Conservation (phyloP, 1,140 invertebrate genomes). For the Saccostrea echinata region DNA sequence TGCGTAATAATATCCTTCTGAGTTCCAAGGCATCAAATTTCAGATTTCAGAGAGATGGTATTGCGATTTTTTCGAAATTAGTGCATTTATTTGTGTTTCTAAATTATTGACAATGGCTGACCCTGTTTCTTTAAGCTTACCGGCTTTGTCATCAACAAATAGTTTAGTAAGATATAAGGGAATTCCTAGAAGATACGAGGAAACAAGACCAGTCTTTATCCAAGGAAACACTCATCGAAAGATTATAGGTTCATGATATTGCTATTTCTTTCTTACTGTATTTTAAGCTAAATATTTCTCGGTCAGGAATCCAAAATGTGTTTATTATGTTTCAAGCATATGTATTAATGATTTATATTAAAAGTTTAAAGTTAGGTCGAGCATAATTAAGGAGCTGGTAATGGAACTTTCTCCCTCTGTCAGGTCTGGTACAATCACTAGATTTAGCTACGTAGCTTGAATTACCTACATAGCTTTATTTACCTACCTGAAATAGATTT, state of each 20-base stretch:
- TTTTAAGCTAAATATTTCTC: too few species aligned
- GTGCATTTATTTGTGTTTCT: neutral
- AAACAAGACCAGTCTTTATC: slow-evolving; percentile 67
- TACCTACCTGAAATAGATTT: too few species aligned
- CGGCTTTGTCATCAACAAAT: slow-evolving; percentile 43
- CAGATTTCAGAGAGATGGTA: neutral
- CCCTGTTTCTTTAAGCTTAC: slow-evolving; percentile 49
- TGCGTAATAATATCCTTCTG: slow-evolving; percentile 43
- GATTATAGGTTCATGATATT: slow-evolving; percentile 61
- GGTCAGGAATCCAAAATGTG: too few species aligned
- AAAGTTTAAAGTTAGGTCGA: too few species aligned
- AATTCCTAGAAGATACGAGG: slow-evolving; percentile 68
- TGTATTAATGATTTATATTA: too few species aligned
- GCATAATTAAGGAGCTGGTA: too few species aligned
- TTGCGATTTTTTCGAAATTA: slow-evolving; percentile 9
- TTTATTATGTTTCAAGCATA: too few species aligned
- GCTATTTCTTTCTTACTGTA: too few species aligned
- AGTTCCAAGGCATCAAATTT: slow-evolving; percentile 1
- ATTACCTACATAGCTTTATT: too few species aligned
- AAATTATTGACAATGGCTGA: slow-evolving; percentile 23
- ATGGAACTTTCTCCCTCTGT: too few species aligned
- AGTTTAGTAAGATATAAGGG: slow-evolving; percentile 46
- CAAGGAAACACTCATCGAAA: slow-evolving; percentile 67
- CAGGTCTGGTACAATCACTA: too few species aligned
- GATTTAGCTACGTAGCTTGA: too few species aligned